These are phyloP conservation scores for Anas platyrhynchos DNA, from an alignment of 2,113 vertebrate species.

Conservation along the genomic window DNA sequence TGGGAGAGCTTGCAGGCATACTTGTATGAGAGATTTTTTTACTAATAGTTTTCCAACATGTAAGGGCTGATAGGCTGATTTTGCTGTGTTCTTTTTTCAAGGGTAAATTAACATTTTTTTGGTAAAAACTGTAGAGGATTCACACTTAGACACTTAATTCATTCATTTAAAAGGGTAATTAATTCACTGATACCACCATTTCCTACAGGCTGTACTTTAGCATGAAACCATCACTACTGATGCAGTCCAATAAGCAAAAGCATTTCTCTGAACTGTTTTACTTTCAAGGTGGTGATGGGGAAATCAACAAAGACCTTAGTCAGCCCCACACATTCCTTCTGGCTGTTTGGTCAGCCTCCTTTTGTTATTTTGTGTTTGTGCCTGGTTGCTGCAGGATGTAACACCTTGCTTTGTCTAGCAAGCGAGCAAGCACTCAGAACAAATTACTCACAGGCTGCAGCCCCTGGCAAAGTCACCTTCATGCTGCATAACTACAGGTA, in stretches of 20 bases:
- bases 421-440: background rate
- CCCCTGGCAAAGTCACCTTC: slow-evolving; percentile 60
- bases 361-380: background rate
- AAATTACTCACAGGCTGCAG: slow-evolving; percentile 52
- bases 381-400: slow-evolving; percentile 9
- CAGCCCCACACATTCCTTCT: background rate
- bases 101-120: background rate
- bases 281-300: background rate
- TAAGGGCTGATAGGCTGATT: background rate
- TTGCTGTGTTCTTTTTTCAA: background rate
- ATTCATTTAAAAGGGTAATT: slow-evolving; percentile 34
- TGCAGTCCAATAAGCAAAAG: slow-evolving; percentile 6
- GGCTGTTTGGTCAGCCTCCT: background rate
- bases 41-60: background rate
- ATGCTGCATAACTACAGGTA: background rate
- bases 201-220: slow-evolving; percentile 9
- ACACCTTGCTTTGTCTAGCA: background rate
- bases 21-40: rapidly evolving
- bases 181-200: slow-evolving; percentile 36
- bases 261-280: background rate
- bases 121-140: background rate
- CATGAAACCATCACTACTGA: background rate
- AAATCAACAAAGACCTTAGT: background rate
- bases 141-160: background rate
- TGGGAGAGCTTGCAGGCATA: background rate